A percentile compares a stretch with the other conserved stretches of the same genome.
These are phyloP conservation scores for Pseudolycoriella hygida DNA, from an alignment of 2,888 invertebrate species.

Conservation along the genomic window DNA sequence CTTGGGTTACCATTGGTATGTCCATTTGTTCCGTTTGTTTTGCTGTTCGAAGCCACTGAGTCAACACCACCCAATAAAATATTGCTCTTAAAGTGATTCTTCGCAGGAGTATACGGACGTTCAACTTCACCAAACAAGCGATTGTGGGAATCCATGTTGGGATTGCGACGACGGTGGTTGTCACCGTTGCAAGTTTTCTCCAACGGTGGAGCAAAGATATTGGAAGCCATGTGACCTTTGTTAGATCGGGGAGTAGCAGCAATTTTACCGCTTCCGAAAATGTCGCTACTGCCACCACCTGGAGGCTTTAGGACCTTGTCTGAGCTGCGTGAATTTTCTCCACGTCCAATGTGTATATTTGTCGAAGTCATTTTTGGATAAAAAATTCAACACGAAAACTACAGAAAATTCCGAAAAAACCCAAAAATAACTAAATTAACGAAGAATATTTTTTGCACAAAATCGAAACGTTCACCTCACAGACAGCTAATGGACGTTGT, in stretches of 20 bases:
- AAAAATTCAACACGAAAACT: too few species aligned
- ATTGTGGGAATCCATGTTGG: conserved; percentile 30
- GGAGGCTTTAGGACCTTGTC: conserved; percentile 42
- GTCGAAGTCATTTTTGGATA: too few species aligned
- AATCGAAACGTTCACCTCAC: too few species aligned
- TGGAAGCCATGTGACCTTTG: conserved; percentile 29
- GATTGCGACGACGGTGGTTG: conserved; percentile 20
- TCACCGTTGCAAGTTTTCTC: neutral
- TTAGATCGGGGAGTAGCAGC: conserved; percentile 24
- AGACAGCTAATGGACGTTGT: too few species aligned
- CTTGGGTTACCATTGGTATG: neutral
- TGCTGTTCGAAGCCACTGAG: conserved; percentile 1
- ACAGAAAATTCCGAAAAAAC: too few species aligned
- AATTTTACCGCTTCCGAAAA: conserved; percentile 27
- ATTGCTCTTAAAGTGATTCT: conserved; percentile 37
- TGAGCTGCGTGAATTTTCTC: too few species aligned
- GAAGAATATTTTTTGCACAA: too few species aligned
- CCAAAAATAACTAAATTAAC: too few species aligned
- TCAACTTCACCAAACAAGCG: conserved; percentile 37
- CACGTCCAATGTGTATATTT: too few species aligned
- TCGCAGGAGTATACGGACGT: conserved; percentile 32
- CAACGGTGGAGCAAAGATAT: conserved; percentile 25
- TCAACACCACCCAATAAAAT: conserved; percentile 28
- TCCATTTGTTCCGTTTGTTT: conserved; percentile 8
- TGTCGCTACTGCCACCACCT: conserved; percentile 42